Evolutionary conservation across 2,888 invertebrate genomes (phyloP), one percentile per base, ranked within the genome.

Genomic region (Megamerina dolium): DNA sequence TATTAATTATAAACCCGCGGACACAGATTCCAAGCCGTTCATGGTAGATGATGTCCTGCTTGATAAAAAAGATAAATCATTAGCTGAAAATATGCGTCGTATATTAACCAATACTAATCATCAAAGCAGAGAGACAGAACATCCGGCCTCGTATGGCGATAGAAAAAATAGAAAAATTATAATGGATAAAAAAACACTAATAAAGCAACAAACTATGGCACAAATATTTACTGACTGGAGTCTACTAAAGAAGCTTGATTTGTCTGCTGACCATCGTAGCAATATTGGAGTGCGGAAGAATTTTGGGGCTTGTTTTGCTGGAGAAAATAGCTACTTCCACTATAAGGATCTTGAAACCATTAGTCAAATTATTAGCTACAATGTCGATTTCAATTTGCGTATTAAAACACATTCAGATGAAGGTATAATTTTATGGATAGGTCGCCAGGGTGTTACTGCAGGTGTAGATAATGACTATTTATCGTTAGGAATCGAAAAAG

Each of bases 401-500:
- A 86, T 94, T 72, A 82, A 87, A 52, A 82, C 87, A 38, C 78
- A 77, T 54, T 76, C 81, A 3, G 68, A 78, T 19, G 74, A 79
- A 59, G 93, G 91, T 0, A 75, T 94, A 49, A 75, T 94, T 31
- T 76, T 93, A 48, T 93, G 91, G 91, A 85, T 86, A 54, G 90
- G 91, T 8, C 78, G 84, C 37, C 76, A 78, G 57, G 73, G 75
- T 40, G 72, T 72, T 48, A 79, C 81, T 50, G 60, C 61, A n/a
- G 51, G 53, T 29, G 77, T 77, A 29, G 79, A 80, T 39, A n/a
- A n/a, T n/a, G 89, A 91, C 72, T 93, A 85, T 75, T 76, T 94
- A 35, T 85, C 90, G 26, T 75, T 95, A 34, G 93, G 91, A 32
- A 77, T 94, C 46, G 83, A 87, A 61, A 76, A 82, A 55, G 90